Base-by-base conservation (phyloP, 2,797 vertebrate genomes). In the Urocyon cinereoargenteus region DNA sequence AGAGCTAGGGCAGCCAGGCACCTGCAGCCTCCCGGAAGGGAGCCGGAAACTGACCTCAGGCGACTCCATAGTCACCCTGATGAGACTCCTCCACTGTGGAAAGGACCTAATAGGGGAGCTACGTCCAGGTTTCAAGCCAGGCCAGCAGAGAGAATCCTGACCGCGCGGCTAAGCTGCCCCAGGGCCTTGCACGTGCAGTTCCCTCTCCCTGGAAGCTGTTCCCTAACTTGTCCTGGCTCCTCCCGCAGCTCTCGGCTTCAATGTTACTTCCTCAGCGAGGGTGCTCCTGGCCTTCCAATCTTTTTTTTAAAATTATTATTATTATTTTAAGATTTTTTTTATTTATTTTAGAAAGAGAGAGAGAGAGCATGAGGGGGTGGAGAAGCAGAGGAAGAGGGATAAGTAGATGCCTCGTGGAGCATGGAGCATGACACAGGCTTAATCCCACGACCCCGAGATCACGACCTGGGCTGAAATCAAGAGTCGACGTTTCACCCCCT, bases 121-220 rank as follows among this genome's bases (percentile, higher is more conserved):
- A 5, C 26, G 3, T 68, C 26, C 14, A 1, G 18, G 12, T 31
- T 0, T 19, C 0, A 1, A 55, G 49, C 45, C 26, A 0, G 1
- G 26, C 6, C 9, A 0, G 11, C 9, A 6, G 53, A 13, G 53
- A 13, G 53, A 31, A 12, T 12, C 61, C 36, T 6, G 6, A 57
- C 24, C 0, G 4, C 0, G 45, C 15, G 5, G 6, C 75, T 14
- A 12, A 57, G 59, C 36, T 13, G 6, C 15, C 4, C 26, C 5
- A 12, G 55, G 62, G 5, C 36, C 57, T 24, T 1, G 72, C 26
- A 5, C 18, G 0, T 1, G 87, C 13, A 0, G 13, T 15, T 57
- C 66, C 18, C 18, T 55, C 4, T 28, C 18, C 64, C 66, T 5
- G 19, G 22, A 45, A 24, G 31, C 91, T 31, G 26, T 11, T 84